These are phyloP conservation scores for Poeciliopsis presidionis DNA, from an alignment of 2,797 vertebrate species.

Conservation along the genomic window DNA sequence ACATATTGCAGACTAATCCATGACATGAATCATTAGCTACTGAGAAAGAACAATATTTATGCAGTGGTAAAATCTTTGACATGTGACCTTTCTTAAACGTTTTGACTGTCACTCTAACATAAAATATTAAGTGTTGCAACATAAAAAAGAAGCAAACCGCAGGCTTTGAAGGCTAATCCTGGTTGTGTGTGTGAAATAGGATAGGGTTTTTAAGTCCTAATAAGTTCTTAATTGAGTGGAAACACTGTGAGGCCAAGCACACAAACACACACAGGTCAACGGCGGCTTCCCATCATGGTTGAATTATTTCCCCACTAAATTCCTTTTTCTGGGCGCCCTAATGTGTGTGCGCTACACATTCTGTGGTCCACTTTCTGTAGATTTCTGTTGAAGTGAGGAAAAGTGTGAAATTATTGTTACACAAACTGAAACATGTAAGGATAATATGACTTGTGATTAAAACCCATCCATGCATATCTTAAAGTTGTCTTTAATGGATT, in stretches of 20 bases:
- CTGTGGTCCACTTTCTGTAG: conserved; percentile 30
- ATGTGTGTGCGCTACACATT: conserved; percentile 14
- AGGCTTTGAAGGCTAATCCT: conserved; percentile 73
- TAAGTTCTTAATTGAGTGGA: conserved; percentile 76
- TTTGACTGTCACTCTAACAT: conserved; percentile 59
- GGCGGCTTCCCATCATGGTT: conserved; percentile 34
- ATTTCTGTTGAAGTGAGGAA: conserved; percentile 22
- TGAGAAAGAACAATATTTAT: conserved; percentile 13
- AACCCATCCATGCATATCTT: conserved; percentile 14
- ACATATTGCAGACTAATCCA: conserved; percentile 18
- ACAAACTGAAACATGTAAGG: conserved; percentile 4
- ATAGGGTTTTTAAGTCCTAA: conserved; percentile 71
- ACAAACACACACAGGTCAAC: conserved; percentile 40
- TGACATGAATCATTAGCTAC: conserved; percentile 43
- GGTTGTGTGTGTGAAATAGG: conserved; percentile 64
- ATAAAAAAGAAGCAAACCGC: conserved; percentile 56
- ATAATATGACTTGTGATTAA: conserved; percentile 5
- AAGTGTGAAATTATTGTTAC: conserved; percentile 21
- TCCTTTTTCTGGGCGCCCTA: conserved; percentile 10
- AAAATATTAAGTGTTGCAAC: conserved; percentile 72
- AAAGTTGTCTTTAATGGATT: conserved; percentile 24
- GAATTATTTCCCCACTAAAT: conserved; percentile 52
- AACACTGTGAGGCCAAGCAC: conserved; percentile 37
- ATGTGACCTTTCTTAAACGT: conserved; percentile 53
- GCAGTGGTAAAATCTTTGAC: conserved; percentile 46